Evolutionary conservation across 2,113 vertebrate genomes (phyloP), one percentile per base, ranked within the genome.

Genomic region (Pluvianellus socialis): DNA sequence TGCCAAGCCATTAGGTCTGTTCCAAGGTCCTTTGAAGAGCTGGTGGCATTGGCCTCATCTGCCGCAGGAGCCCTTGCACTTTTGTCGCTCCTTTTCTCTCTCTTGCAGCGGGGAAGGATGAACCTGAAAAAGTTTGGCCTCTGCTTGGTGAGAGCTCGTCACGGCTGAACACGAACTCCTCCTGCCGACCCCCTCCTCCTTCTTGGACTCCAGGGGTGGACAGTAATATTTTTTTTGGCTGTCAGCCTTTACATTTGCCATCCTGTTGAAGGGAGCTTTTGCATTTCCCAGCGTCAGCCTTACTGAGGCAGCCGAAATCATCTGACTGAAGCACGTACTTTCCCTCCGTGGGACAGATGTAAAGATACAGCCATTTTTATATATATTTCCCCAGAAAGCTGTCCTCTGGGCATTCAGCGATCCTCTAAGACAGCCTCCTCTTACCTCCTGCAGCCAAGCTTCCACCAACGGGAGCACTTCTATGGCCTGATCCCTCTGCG

Each of bases 401-500:
- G 9, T 58, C 49, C 33, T 66, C 12, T 30, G 17, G 35, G 47
- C 85, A 61, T 42, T 47, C 33, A 26, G 20, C 2, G 2, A 13
- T 53, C 24, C 35, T 68, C 50, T 53, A 42, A 55, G 23, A 38
- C 10, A 27, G 7, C 18, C 9, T 53, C 7, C 50, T 44, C 28
- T 52, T 50, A 32, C 13, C 14, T 58, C 16, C 30, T 85, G 24
- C 5, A 3, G 17, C 21, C n/a, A 55, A 16, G 44, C 9, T 91
- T 58, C 52, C 42, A 45, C 27, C 15, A 21, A 77, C 77, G 19
- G 9, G 45, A 68, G 4, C 8, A 35, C 2, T 3, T 67, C 44
- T 6, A 2, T 13, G 17, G 13, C 30, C 35, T 45, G 15, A 26
- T 55, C 17, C 7, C 32, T 28, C 14, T 8, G 22, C 0, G 0